These are phyloP conservation scores for Gymnocheta viridis DNA, from an alignment of 2,888 invertebrate genomes.

Conservation along the genomic window DNA sequence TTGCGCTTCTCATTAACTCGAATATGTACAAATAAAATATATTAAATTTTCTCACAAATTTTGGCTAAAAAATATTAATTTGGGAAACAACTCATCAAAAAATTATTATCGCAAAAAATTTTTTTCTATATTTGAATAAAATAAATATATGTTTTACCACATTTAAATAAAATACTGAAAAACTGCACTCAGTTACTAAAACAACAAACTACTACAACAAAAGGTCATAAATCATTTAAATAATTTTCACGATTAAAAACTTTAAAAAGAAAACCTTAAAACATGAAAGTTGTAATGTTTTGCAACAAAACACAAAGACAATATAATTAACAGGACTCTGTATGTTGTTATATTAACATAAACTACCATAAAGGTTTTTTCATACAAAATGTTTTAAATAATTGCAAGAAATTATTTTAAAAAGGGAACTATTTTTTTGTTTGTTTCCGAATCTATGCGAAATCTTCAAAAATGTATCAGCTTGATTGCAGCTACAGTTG, in stretches of 20 bases:
- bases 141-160: no score
- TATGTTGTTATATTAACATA: constrained; percentile 41
- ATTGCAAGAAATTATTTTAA: constrained; percentile 34
- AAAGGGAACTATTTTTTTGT: constrained; percentile 21
- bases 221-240: constrained; percentile 16
- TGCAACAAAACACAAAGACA: constrained; percentile 10
- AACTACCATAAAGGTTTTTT: constrained; percentile 9
- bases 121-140: no score
- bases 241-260: constrained; percentile 14
- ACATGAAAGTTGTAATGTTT: not conserved
- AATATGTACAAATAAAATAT: no score
- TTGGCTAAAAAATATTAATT: no score
- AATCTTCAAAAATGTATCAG: constrained; percentile 2
- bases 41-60: no score
- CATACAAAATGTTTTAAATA: constrained; percentile 17
- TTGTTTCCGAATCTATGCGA: not conserved
- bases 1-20: no score
- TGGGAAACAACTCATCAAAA: no score
- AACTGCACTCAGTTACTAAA: not conserved
- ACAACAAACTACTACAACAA: not conserved
- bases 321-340: constrained; percentile 27
- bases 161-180: not conserved
- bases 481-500: not conserved
- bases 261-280: constrained; percentile 7
- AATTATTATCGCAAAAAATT: no score